Evolutionary conservation across 1,140 invertebrate genomes (phyloP).

Genomic region (Drosophila nasuta): DNA sequence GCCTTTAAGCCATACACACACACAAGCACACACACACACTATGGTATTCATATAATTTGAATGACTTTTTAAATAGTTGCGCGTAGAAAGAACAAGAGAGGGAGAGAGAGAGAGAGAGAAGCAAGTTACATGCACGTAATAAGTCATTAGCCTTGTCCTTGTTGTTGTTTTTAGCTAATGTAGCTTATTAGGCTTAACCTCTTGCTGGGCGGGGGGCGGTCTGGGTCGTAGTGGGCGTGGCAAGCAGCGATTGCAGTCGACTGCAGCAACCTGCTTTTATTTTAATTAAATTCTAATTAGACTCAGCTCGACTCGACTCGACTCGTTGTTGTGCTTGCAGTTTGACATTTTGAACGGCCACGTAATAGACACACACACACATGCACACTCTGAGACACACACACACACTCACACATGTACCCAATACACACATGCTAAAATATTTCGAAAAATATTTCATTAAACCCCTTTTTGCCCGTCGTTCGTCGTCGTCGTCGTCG

Average conservation of each 20-base stretch:
- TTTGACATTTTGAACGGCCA: constrained; percentile 79
- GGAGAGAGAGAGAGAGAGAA: constrained; percentile 37
- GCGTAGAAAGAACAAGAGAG: constrained; percentile 23
- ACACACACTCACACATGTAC: constrained; percentile 4
- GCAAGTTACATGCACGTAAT: constrained; percentile 57
- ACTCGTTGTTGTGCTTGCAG: constrained; percentile 50
- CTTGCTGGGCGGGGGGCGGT: not conserved
- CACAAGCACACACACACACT: constrained; percentile 27
- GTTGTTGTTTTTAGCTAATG: constrained; percentile 67
- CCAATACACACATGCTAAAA: constrained; percentile 39
- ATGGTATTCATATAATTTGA: constrained; percentile 82
- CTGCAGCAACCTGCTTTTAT: constrained; percentile 55
- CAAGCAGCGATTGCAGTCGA: constrained; percentile 20
- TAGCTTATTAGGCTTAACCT: constrained; percentile 78
- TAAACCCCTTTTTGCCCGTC: constrained; percentile 50
- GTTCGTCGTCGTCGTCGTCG: constrained; percentile 31
- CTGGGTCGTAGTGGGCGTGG: constrained; percentile 2
- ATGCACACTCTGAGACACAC: constrained; percentile 32
- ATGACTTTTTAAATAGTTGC: constrained; percentile 85
- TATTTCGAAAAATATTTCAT: constrained; percentile 82
- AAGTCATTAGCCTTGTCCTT: constrained; percentile 78
- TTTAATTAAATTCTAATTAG: constrained; percentile 85
- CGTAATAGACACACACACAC: constrained; percentile 71
- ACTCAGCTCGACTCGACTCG: constrained; percentile 23
- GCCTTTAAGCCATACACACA: constrained; percentile 48